A percentile compares a stretch with the other conserved stretches of the same genome.
phyloP scores from a whole-genome alignment of 2,888 invertebrate species.

The Unio delphinus region DNA sequence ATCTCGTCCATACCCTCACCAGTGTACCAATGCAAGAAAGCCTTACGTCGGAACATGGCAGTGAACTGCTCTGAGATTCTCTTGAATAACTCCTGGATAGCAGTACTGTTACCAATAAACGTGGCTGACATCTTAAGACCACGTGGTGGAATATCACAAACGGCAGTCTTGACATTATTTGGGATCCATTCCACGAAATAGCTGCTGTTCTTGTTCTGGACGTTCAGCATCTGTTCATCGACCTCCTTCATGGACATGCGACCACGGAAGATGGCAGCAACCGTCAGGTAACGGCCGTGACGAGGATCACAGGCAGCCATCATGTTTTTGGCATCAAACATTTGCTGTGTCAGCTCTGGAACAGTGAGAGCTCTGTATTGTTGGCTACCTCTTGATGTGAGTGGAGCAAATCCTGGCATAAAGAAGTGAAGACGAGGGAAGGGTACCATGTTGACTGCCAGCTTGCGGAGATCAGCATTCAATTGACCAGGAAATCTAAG shows the following conservation, averaged over 20 bases:
- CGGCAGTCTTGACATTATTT: slow-evolving; percentile 63
- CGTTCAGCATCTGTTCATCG: slow-evolving; percentile 90
- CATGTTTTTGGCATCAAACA: slow-evolving; percentile 97
- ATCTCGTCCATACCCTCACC: slow-evolving; percentile 97
- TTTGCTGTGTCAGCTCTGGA: slow-evolving; percentile 73
- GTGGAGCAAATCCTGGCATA: slow-evolving; percentile 67
- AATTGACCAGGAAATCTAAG: slow-evolving; percentile 79
- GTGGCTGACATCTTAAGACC: slow-evolving; percentile 65
- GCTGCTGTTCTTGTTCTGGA: slow-evolving; percentile 73
- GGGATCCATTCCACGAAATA: slow-evolving; percentile 69
- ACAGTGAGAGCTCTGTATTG: slow-evolving; percentile 67
- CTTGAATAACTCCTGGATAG: slow-evolving; percentile 68
- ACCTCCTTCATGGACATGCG: slow-evolving; percentile 70
- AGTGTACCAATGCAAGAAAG: slow-evolving; percentile 97
- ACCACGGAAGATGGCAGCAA: slow-evolving; percentile 68
- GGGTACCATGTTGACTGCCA: slow-evolving; percentile 82
- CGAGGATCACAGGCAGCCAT: slow-evolving; percentile 96
- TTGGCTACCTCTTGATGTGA: slow-evolving; percentile 64
- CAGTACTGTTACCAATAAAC: slow-evolving; percentile 67
- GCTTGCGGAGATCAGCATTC: slow-evolving; percentile 53
- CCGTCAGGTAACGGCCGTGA: slow-evolving; percentile 80
- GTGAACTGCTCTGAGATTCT: slow-evolving; percentile 74
- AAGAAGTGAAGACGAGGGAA: slow-evolving; percentile 80
- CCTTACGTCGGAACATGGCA: slow-evolving; percentile 95
- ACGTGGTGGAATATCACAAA: slow-evolving; percentile 63